phyloP scores from a whole-genome alignment of 64 coral and sea anemone genomes.

The Dendrophyllia cribrosa region DNA sequence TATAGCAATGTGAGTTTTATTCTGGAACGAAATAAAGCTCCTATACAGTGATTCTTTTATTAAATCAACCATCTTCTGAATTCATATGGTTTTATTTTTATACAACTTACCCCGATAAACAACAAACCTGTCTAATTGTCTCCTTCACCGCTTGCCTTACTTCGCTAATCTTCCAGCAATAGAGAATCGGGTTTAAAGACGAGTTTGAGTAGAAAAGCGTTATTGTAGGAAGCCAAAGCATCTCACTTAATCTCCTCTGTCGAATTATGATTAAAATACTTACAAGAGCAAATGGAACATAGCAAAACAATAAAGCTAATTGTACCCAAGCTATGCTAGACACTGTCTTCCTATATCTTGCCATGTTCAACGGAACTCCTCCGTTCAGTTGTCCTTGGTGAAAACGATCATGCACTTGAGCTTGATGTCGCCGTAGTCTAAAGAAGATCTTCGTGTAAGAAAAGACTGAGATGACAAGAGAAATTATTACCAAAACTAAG shows the following conservation, averaged over 20 bases:
- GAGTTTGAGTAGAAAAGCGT: conserved; percentile 8
- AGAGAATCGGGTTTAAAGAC: neutral
- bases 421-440: neutral
- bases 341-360: neutral
- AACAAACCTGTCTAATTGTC: neutral
- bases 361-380: neutral
- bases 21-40: too few relatives aligned
- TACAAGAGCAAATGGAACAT: neutral
- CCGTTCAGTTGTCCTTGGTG: neutral
- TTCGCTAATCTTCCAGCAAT: conserved; percentile 35
- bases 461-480: neutral
- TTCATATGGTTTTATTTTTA: too few relatives aligned
- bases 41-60: too few relatives aligned
- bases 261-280: neutral
- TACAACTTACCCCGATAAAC: too few relatives aligned
- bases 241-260: too few relatives aligned
- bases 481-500: neutral
- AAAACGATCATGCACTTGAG: neutral
- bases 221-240: neutral
- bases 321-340: neutral
- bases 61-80: too few relatives aligned
- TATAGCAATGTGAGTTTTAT: too few relatives aligned
- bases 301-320: neutral
- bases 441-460: conserved; percentile 13
- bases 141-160: neutral